Evolutionary conservation across 1,140 invertebrate genomes (phyloP).

Genomic region (Anastrepha obliqua): DNA sequence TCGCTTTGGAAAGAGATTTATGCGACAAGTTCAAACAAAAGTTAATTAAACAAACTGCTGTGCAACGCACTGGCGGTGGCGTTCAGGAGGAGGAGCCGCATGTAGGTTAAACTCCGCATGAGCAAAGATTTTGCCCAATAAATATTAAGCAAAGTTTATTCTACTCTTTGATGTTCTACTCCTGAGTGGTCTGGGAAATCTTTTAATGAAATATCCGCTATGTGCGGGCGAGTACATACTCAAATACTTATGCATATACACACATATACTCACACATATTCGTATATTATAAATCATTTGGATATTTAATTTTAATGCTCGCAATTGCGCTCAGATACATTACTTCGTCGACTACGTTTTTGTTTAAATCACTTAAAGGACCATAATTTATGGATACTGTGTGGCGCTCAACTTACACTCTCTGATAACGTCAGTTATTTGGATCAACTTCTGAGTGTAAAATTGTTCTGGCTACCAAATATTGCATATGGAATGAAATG

Average conservation of each 20-base stretch:
- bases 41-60: slow-evolving; percentile 52
- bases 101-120: not conserved
- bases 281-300: not conserved
- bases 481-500: too few relatives aligned
- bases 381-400: too few relatives aligned
- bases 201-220: not conserved
- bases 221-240: not conserved
- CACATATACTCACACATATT: too few relatives aligned
- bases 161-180: not conserved
- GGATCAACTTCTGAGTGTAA: too few relatives aligned
- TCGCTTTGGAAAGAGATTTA: slow-evolving; percentile 50
- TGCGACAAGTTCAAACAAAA: slow-evolving; percentile 52
- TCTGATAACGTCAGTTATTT: too few relatives aligned
- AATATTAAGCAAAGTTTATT: not conserved
- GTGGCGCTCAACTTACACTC: too few relatives aligned
- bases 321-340: not conserved
- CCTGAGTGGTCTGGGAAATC: not conserved
- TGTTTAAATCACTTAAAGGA: too few relatives aligned
- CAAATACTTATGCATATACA: not conserved
- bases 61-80: not conserved
- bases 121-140: not conserved
- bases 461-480: too few relatives aligned
- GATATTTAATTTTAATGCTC: slow-evolving; percentile 42
- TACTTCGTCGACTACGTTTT: too few relatives aligned
- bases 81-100: not conserved